Base-by-base conservation (phyloP, 2,797 vertebrate genomes). In the Chromobotia macracanthus region DNA sequence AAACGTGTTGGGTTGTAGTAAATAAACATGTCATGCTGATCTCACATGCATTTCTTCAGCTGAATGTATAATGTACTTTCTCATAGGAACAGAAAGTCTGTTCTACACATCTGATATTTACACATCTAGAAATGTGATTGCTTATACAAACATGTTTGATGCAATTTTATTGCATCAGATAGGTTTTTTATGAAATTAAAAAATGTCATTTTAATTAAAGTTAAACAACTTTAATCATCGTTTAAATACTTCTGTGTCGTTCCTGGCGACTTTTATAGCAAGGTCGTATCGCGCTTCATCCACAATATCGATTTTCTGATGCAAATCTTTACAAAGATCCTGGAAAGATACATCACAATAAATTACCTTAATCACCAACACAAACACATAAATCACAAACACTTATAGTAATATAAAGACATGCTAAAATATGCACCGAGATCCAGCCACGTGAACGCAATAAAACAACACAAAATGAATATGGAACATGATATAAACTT, bases 311-410 rank as follows among this genome's bases (percentile, higher is more conserved):
- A 89, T 92, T 87, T 90, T 85, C 77, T 82, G 71, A 74, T 88
- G 90, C 82, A 93, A 89, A 85, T 91, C 89, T 87, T 83, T 85
- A 82, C 90, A 92, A 84, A 92, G 84, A 80, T 87, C 86, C 88
- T 89, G 87, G 82, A 84, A 82, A 50, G 38, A 56, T 48, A 75
- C 5, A 63, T n/a, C n/a, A 53, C 19, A 13, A 81, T 79, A 79
- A 82, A 77, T 81, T 60, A 84, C 72, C 89, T 84, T 79, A 87
- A 84, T 64, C 21, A 41, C 31, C 25, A 41, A 63, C 23, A 38
- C n/a, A 69, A 77, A 50, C 64, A 58, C 64, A 65, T 28, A 9
- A 51, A 68, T 46, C 35, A 68, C 9, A 28, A 23, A 48, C 18
- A 18, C 66, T 35, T 48, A 60, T 61, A 31, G 8, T 23, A 50